These are phyloP conservation scores for Laupala kohalensis DNA, from an alignment of 1,140 invertebrate genomes.

Conservation along the genomic window DNA sequence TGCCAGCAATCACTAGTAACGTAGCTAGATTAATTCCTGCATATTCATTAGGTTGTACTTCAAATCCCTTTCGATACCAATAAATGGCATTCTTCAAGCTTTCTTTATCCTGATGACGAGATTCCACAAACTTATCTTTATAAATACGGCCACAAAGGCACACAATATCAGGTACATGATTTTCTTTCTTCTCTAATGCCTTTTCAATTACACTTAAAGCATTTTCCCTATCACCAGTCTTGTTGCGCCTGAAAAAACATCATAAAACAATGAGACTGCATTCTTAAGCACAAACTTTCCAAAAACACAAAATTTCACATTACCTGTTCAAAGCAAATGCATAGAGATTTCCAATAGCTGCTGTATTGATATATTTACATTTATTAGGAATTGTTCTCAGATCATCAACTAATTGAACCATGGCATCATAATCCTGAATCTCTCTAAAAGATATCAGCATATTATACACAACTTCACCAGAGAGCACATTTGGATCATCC, in stretches of 20 bases:
- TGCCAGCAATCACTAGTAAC: constrained; percentile 91
- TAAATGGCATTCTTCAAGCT: constrained; percentile 86
- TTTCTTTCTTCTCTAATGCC: constrained; percentile 82
- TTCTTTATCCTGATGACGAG: constrained; percentile 74
- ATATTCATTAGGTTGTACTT: constrained; percentile 96
- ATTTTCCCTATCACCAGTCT: constrained; percentile 85
- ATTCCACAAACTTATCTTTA: constrained; percentile 97
- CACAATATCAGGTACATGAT: constrained; percentile 92
- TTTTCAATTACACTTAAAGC: constrained; percentile 84
- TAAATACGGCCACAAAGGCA: constrained; percentile 97
- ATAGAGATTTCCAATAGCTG: constrained; percentile 84
- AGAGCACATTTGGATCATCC: constrained; percentile 93
- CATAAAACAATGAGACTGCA: background rate
- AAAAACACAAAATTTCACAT: constrained; percentile 16
- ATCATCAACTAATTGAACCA: constrained; percentile 94
- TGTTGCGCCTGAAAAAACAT: constrained; percentile 55
- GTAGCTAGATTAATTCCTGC: constrained; percentile 98
- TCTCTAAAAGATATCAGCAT: constrained; percentile 85
- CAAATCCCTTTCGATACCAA: constrained; percentile 98
- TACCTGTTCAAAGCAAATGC: constrained; percentile 93
- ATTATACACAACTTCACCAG: constrained; percentile 85
- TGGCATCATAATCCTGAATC: constrained; percentile 91
- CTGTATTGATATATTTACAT: constrained; percentile 76
- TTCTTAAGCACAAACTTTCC: constrained; percentile 5
- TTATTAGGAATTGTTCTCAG: constrained; percentile 84